phyloP scores from a whole-genome alignment of 2,888 invertebrate species.

The Tyria jacobaeae region DNA sequence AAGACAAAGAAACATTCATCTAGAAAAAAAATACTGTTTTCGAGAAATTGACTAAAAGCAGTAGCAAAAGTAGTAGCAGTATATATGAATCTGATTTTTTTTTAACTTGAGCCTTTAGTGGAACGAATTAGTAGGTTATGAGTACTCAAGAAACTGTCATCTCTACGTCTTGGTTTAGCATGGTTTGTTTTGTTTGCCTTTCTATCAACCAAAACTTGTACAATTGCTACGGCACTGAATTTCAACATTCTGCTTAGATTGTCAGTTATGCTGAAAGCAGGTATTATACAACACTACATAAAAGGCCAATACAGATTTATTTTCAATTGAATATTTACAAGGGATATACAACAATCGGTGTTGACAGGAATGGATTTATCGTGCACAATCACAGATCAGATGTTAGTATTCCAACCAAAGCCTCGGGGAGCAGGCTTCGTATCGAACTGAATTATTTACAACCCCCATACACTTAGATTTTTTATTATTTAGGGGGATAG shows the following conservation, averaged over 20 bases:
- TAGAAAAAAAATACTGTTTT: no score
- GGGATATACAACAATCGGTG: slow-evolving; percentile 59
- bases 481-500: no score
- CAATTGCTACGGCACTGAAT: neutral
- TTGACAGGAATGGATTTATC: slow-evolving; percentile 76
- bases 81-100: no score
- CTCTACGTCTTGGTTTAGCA: no score
- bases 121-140: no score
- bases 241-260: neutral
- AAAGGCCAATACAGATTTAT: slow-evolving; percentile 38
- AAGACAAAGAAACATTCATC: no score
- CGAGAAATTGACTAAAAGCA: no score
- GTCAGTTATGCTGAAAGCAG: neutral
- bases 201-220: no score
- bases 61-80: no score
- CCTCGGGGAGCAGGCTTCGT: slow-evolving; percentile 72
- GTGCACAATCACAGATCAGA: slow-evolving; percentile 81
- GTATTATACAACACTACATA: slow-evolving; percentile 25
- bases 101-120: no score
- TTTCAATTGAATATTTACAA: slow-evolving; percentile 53
- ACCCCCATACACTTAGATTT: slow-evolving; percentile 68
- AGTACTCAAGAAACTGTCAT: no score
- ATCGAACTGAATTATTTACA: slow-evolving; percentile 83
- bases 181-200: no score
- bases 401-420: slow-evolving; percentile 81